Evolutionary conservation across 2,113 vertebrate species (phyloP), one percentile per base, ranked within the genome.

Genomic region (Charadrius vociferus): DNA sequence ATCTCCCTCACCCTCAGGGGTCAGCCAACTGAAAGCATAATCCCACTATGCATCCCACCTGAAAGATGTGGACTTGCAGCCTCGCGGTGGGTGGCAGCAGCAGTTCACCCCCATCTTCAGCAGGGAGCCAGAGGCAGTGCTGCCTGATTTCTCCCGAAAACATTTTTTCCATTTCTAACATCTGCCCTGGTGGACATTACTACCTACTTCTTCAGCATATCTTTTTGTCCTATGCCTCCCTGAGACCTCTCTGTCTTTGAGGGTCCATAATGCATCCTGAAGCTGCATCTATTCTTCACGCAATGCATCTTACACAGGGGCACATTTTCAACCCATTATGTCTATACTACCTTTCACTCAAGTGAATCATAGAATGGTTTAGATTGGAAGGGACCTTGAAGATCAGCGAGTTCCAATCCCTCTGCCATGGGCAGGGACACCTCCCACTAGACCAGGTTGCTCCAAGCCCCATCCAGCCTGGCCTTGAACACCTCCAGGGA

Each of bases 221-320:
- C 34, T 59, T 10, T 72, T 37, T 80, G 49, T 67, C 17, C 43
- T 41, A 1, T 12, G 32, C 19, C 19, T 75, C 7, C 9, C 26
- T 23, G 43, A 47, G 18, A 71, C 10, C 7, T 8, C 43, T 30
- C n/a, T 47, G 24, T 36, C 30, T 41, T 49, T 78, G 43, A 80
- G 14, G 21, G 17, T 52, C 49, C 62, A 7, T 37, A 41, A 34
- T 3, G 66, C 7, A 52, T 27, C 56, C 52, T 41, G 27, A 79
- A 27, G 12, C 1, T 9, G 29, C 43, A 53, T 19, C 63, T 41
- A 16, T 43, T 82, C 82, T 58, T 86, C 37, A 80, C 4, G n/a
- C 17, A 87, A 29, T 3, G 3, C 21, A 47, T 52, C 39, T 72
- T 12, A 47, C 19, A 65, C 0, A 0, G 11, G 26, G 66, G 45